Evolutionary conservation across 2,797 vertebrate genomes (phyloP), one percentile per base, ranked within the genome.

Genomic region (Rhinogobio ventralis): DNA sequence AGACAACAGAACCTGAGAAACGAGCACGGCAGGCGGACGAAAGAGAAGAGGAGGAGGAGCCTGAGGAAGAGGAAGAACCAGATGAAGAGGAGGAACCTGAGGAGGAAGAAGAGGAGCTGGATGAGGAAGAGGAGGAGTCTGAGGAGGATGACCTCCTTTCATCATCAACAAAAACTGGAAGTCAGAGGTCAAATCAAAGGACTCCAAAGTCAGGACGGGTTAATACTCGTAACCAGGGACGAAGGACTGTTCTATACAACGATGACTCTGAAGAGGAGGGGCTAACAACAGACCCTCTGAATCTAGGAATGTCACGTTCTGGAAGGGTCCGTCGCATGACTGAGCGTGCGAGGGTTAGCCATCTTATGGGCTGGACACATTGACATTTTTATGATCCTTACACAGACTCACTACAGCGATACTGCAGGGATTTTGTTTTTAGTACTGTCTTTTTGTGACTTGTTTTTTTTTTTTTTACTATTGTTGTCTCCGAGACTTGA

Each of bases 291-390:
- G 98, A 99, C 96, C 97, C 97, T 45, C 95, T 99, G 89, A 99
- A 99, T 94, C 95, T 99, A 90, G 98, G 98, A 88, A 96, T 93
- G 93, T 99, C 98, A 83, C 96, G 98, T 89, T 99, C 98, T 79
- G 98, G 98, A 91, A 95, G 98, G 92, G 96, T 99, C 82, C 96
- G 98, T 46, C 97, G 97, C 89, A 99, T 99, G 98, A 99, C 98
- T 10, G 98, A 99, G 93, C 98, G 98, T 92, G 98, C 98, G 90
- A 96, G 97, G 86, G 97, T 99, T 93, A 99, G 98, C 94, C 98
- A 99, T 93, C 96, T 99, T 67, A 99, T 99, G 97, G 98, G 98
- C 91, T 99, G 98, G 98, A 95, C 97, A 91, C 97, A 98, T 93
- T 99, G 95, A 36, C 42, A 25, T 79, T 75, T n/a, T 72, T 81